Base-by-base conservation (phyloP, 2,113 vertebrate genomes). In the Malaclemys terrapin region DNA sequence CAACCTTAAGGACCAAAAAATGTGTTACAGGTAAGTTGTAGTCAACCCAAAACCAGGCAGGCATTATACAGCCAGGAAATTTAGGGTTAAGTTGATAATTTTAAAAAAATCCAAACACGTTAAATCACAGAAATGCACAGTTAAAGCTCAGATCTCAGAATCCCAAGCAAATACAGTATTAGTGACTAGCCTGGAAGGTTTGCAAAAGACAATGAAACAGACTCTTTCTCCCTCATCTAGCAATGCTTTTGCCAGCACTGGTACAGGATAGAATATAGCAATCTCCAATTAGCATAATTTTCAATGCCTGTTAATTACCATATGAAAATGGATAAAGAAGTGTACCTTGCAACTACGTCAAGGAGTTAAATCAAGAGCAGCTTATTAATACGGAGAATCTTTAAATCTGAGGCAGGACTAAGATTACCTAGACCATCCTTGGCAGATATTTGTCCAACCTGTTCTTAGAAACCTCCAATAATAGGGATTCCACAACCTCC, bases 171-270 rank as follows among this genome's bases (percentile, higher is more conserved):
- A 53, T 17, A 10, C 16, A 27, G 75, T 24, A 17, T 0, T 54
- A 20, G 20, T 1, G 80, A 13, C 7, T 2, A 3, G 5, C 3
- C 38, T 75, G 69, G n/a, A 72, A 24, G 20, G n/a, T 24, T 35
- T 65, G 31, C n/a, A 19, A 59, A 88, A 85, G 45, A 45, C 0
- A 0, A 85, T 50, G 19, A 81, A 59, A 83, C 1, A 2, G 53
- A 4, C 35, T 5, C 2, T 22, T 49, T 8, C 1, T 82, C n/a
- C 38, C 1, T 6, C n/a, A 0, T 12, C 49, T 2, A 3, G 19
- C 52, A 29, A 56, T 52, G 27, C 31, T 24, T 79, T 87, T 80
- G 69, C 69, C 11, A 38, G 7, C 5, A 25, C 1, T 1, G 53
- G 85, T 84, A 92, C 47, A 38, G 16, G 22, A 35, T 2, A 8